Percentiles rank a stretch among this genome's conserved stretches.
Conservation (phyloP, 1,140 invertebrate genomes). For the Eueides isabella region DNA sequence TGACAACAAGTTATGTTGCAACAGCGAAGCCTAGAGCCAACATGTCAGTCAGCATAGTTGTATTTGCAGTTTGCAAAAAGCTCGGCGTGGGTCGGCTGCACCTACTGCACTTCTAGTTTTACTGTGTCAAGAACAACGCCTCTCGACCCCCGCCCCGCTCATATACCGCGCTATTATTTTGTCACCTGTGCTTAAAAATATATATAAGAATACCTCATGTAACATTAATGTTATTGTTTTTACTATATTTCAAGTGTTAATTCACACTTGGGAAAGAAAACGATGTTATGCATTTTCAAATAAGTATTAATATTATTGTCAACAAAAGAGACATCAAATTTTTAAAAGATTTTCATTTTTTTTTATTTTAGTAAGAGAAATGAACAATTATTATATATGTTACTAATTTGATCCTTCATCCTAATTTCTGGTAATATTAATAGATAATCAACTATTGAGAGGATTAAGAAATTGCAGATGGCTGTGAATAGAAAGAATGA, state of each 20-base stretch:
- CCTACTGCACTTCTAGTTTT: slow-evolving; percentile 82
- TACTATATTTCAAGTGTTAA: too few relatives aligned
- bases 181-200: slow-evolving; percentile 59
- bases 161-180: slow-evolving; percentile 54
- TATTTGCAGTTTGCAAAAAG: slow-evolving; percentile 71
- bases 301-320: too few relatives aligned
- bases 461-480: neutral
- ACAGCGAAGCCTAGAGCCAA: slow-evolving; percentile 50
- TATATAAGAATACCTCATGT: neutral
- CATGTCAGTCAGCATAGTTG: slow-evolving; percentile 54
- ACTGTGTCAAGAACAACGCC: slow-evolving; percentile 81
- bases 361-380: too few relatives aligned
- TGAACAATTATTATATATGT: too few relatives aligned
- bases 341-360: too few relatives aligned
- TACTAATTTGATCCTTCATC: too few relatives aligned
- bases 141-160: slow-evolving; percentile 63
- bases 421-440: too few relatives aligned
- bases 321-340: too few relatives aligned
- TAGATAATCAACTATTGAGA: too few relatives aligned
- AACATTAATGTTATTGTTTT: neutral
- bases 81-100: slow-evolving; percentile 77
- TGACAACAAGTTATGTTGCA: slow-evolving; percentile 38
- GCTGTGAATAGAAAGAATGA: slow-evolving; percentile 41
- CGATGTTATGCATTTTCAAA: too few relatives aligned
- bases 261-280: too few relatives aligned